A percentile compares a stretch with the other conserved stretches of the same genome.
phyloP scores from a whole-genome alignment of 2,113 vertebrate genomes.

The Uria aalge region DNA sequence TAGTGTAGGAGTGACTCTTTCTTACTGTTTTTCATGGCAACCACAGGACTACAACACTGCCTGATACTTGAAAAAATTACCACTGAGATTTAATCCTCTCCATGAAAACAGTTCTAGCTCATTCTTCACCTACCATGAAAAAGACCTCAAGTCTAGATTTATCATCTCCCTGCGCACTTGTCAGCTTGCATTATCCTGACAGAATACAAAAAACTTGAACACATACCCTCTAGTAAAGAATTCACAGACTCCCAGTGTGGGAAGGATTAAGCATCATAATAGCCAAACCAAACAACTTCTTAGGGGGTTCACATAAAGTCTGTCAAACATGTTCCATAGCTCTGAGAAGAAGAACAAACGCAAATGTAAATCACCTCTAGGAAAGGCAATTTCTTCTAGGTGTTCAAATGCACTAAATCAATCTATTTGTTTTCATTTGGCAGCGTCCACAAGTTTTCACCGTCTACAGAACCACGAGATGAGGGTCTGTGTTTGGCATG shows the following conservation, averaged over 20 bases:
- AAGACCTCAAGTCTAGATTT: slow-evolving; percentile 31
- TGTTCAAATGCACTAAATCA: neutral
- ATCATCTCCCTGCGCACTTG: neutral
- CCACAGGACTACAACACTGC: neutral
- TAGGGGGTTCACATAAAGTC: neutral
- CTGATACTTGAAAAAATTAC: neutral
- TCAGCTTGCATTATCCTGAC: neutral
- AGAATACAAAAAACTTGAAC: neutral
- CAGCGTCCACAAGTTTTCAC: neutral
- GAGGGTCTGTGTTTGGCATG: neutral
- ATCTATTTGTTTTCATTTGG: neutral
- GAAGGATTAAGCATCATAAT: neutral
- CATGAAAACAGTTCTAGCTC: neutral
- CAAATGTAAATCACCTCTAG: slow-evolving; percentile 18
- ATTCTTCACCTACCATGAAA: slow-evolving; percentile 19
- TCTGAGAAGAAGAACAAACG: slow-evolving; percentile 43
- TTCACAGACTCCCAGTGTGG: neutral
- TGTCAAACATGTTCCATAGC: neutral
- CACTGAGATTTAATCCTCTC: neutral
- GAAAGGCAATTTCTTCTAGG: neutral
- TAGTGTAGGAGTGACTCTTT: neutral
- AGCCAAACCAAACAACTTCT: neutral
- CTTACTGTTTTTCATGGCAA: neutral
- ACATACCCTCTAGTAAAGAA: neutral
- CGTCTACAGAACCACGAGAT: neutral